Base-by-base conservation (phyloP, 2,113 vertebrate genomes). In the Loxodonta africana region DNA sequence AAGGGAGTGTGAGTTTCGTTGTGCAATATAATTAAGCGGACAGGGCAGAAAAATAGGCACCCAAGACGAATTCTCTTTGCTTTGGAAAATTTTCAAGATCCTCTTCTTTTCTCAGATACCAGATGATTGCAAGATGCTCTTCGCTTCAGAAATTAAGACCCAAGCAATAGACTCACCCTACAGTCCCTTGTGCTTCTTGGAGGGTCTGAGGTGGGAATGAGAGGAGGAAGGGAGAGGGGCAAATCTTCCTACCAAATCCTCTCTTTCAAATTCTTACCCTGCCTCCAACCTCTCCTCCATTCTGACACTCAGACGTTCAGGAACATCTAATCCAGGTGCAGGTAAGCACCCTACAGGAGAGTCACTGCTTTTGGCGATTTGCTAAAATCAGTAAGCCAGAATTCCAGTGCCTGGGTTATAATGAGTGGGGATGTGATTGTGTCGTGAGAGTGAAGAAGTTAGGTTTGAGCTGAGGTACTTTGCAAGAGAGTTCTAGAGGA, bases 191-290 rank as follows among this genome's bases (percentile, higher is more conserved):
- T 44, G 30, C n/a, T 18, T 8, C 30, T 18, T 41, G 1, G 53
- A 23, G 14, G 80, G 0, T 65, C 46, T 86, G 33, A 53, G 0
- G 0, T 6, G 21, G 21, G 15, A 63, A 67, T 0, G 60, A n/a
- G 25, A 82, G 74, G 57, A 74, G 33, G 67, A 89, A 85, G 84
- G 14, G 30, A 26, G 25, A 8, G 17, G 6, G 12, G 51, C 33
- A 3, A 2, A 94, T 8, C 23, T 3, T n/a, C 5, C 1, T 14
- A 33, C 9, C 2, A 5, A 25, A 20, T 53, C 71, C 44, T 69
- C 41, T 23, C 71, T 63, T 87, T 73, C 20, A 82, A 57, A 18
- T 37, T 41, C 53, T 57, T 18, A 53, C 48, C 28, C 51, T 18
- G 18, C 14, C 30, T 51, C 8, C 15, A 9, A 30, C n/a, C 78